These are phyloP conservation scores for Mus pahari DNA, from an alignment of 2,113 vertebrate genomes.

Conservation along the genomic window DNA sequence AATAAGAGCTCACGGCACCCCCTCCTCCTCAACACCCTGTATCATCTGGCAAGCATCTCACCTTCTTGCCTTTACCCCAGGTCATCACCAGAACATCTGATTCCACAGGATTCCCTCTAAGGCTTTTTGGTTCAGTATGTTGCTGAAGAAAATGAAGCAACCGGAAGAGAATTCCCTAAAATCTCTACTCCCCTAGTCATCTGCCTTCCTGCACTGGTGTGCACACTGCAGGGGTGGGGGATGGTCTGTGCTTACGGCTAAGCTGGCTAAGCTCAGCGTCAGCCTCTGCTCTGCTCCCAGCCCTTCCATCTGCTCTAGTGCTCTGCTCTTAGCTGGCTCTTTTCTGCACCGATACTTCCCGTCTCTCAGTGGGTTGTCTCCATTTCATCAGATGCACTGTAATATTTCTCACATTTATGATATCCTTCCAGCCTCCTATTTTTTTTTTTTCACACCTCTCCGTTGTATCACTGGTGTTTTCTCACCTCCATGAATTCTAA, in stretches of 20 bases:
- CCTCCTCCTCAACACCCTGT: background rate
- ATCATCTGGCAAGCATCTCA: background rate
- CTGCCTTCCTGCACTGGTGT: background rate
- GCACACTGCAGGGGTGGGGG: background rate
- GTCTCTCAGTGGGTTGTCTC: background rate
- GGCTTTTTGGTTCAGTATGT: background rate
- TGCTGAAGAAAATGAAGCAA: conserved; percentile 9
- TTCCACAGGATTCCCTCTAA: background rate
- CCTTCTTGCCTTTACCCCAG: background rate
- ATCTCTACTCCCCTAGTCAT: background rate
- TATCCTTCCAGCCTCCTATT: background rate
- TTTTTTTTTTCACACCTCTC: background rate
- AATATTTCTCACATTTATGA: background rate
- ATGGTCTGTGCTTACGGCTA: background rate
- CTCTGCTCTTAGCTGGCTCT: background rate
- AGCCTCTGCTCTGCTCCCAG: background rate
- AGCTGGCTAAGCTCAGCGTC: background rate
- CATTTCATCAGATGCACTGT: background rate
- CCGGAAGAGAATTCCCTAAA: background rate
- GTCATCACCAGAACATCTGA: background rate
- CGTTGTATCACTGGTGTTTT: background rate
- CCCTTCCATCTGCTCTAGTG: background rate
- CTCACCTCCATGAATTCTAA: conserved; percentile 34
- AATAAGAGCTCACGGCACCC: background rate
- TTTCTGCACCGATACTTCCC: background rate